phyloP scores from a whole-genome alignment of 2,113 vertebrate genomes.

The Halichoeres trimaculatus region DNA sequence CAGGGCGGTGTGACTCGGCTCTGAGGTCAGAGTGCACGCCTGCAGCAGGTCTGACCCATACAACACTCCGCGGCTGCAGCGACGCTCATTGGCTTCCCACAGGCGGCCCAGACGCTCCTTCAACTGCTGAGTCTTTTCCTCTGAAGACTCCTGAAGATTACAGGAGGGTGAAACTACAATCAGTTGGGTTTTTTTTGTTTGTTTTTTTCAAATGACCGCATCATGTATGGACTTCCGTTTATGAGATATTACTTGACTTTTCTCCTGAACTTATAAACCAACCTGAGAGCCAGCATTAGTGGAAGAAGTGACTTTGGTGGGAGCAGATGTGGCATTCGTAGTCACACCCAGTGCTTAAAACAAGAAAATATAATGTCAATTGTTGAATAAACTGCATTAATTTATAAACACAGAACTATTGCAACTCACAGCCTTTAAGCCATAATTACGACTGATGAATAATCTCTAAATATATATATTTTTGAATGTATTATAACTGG shows the following conservation, averaged over 20 bases:
- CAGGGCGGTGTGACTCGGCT: slow-evolving; percentile 48
- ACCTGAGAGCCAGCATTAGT: slow-evolving; percentile 68
- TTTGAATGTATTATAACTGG: background rate
- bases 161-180: background rate
- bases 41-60: slow-evolving; percentile 91
- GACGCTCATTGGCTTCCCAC: slow-evolving; percentile 88
- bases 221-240: background rate
- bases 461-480: too few relatives aligned
- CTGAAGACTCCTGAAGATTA: slow-evolving; percentile 83
- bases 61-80: slow-evolving; percentile 87
- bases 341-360: slow-evolving; percentile 56
- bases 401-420: background rate
- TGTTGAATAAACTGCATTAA: background rate
- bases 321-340: slow-evolving; percentile 64
- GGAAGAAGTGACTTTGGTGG: slow-evolving; percentile 57
- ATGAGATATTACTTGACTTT: too few relatives aligned
- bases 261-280: slow-evolving; percentile 12
- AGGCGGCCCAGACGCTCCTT: slow-evolving; percentile 90
- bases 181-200: too few relatives aligned
- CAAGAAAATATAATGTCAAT: slow-evolving; percentile 7
- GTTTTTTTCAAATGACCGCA: background rate
- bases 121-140: slow-evolving; percentile 88
- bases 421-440: background rate
- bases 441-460: too few relatives aligned
- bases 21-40: slow-evolving; percentile 80